Conservation (phyloP, 2,888 invertebrate genomes). For the Acleris laterana region DNA sequence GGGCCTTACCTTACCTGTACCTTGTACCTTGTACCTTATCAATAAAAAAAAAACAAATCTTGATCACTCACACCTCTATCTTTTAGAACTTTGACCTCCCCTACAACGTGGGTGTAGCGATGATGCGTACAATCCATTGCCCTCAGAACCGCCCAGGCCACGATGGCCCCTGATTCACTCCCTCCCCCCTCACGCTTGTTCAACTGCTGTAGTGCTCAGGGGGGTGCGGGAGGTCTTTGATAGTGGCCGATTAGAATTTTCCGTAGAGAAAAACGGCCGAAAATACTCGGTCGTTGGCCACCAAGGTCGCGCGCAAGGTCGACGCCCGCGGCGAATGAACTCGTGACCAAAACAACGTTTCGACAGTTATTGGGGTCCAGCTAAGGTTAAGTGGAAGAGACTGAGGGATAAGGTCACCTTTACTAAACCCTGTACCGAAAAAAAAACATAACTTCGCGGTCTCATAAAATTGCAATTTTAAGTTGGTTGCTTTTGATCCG, state of each 20-base stretch:
- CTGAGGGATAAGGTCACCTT: not conserved
- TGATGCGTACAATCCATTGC: conserved; percentile 63
- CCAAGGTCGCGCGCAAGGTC: conserved; percentile 63
- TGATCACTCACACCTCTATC: conserved; percentile 45
- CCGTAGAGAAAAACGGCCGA: conserved; percentile 76
- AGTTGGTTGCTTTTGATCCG: too few relatives aligned
- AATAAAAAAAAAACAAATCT: not conserved
- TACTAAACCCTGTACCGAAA: not conserved
- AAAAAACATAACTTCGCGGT: too few relatives aligned
- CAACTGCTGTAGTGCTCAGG: conserved; percentile 14
- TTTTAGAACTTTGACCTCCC: conserved; percentile 42
- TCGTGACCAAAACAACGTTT: conserved; percentile 56
- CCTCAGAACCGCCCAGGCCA: conserved; percentile 52
- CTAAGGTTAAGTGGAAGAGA: conserved; percentile 19
- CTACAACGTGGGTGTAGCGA: conserved; percentile 51
- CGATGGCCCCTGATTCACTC: conserved; percentile 44
- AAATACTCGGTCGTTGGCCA: conserved; percentile 68
- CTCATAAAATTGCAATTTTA: too few relatives aligned
- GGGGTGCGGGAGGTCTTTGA: conserved; percentile 51
- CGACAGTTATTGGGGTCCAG: conserved; percentile 5
- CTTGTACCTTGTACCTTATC: too few relatives aligned
- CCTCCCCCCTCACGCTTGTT: conserved; percentile 20
- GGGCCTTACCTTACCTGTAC: too few relatives aligned
- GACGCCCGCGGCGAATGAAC: conserved; percentile 55
- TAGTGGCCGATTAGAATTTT: conserved; percentile 66